Percentiles rank a stretch among this genome's conserved stretches.
These are phyloP conservation scores for Penaeus monodon DNA, from an alignment of 2,888 invertebrate genomes.

Conservation along the genomic window DNA sequence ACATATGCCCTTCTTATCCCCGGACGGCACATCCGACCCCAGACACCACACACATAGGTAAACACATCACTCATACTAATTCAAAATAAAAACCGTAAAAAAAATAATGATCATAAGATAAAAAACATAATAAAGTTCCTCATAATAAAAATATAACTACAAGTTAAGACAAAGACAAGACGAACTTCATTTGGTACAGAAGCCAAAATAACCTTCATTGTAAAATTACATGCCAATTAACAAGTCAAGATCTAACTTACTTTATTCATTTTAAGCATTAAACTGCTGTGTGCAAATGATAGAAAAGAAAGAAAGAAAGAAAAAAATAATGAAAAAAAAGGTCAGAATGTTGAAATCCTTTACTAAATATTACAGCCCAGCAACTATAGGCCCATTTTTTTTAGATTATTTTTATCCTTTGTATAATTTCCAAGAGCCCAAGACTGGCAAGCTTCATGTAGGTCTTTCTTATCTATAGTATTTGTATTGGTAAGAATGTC, in stretches of 20 bases:
- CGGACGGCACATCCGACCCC: slow-evolving; percentile 24
- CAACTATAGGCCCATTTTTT: too few species aligned
- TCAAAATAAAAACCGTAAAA: neutral
- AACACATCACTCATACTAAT: neutral
- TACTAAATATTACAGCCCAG: too few species aligned
- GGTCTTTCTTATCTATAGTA: neutral
- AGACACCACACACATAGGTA: slow-evolving; percentile 1
- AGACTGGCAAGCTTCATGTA: slow-evolving; percentile 17
- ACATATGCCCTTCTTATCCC: slow-evolving; percentile 12
- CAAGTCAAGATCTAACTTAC: too few species aligned
- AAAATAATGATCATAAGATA: neutral
- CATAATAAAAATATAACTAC: neutral
- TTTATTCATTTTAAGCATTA: too few species aligned
- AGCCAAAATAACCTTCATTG: too few species aligned
- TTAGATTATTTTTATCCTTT: neutral
- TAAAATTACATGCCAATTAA: too few species aligned
- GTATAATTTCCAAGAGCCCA: neutral
- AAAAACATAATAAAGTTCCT: neutral
- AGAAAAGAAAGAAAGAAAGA: too few species aligned
- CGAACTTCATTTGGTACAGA: too few species aligned
- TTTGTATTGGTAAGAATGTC: too few species aligned
- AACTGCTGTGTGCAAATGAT: too few species aligned
- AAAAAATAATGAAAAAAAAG: too few species aligned
- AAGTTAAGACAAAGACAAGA: neutral
- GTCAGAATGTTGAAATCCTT: too few species aligned